These are phyloP conservation scores for Pandemis corylana DNA, from an alignment of 2,888 invertebrate species.

Conservation along the genomic window DNA sequence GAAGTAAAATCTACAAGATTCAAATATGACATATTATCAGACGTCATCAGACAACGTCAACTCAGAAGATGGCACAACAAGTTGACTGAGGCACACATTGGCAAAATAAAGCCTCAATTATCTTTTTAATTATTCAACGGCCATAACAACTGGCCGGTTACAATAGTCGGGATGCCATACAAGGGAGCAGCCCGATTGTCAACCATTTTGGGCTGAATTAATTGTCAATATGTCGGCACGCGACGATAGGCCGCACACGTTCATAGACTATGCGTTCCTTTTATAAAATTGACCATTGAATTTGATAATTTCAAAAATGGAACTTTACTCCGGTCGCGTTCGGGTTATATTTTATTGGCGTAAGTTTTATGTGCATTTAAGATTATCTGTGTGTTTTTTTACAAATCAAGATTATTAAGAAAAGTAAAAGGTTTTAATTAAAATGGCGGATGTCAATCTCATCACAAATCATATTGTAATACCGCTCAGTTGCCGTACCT, in stretches of 20 bases:
- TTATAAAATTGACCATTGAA: slow-evolving; percentile 19
- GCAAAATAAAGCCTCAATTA: slow-evolving; percentile 17
- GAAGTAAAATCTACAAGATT: background rate
- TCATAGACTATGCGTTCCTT: slow-evolving; percentile 26
- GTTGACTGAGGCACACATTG: background rate
- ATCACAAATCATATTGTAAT: too few relatives aligned
- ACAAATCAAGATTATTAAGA: too few relatives aligned
- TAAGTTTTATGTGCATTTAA: background rate
- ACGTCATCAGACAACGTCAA: background rate
- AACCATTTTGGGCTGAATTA: slow-evolving; percentile 69
- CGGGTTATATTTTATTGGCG: background rate
- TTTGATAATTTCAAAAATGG: slow-evolving; percentile 6
- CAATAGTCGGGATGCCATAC: slow-evolving; percentile 48
- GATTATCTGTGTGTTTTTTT: too few relatives aligned
- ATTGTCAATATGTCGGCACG: slow-evolving; percentile 67
- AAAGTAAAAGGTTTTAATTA: too few relatives aligned
- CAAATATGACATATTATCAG: background rate
- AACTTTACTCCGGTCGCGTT: background rate
- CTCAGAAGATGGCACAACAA: background rate
- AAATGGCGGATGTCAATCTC: too few relatives aligned
- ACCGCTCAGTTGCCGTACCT: background rate
- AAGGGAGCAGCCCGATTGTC: slow-evolving; percentile 68
- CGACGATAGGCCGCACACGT: slow-evolving; percentile 48
- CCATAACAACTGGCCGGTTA: slow-evolving; percentile 23
- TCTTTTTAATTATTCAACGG: slow-evolving; percentile 20